These are phyloP conservation scores for Drosophila ambigua DNA, from an alignment of 1,140 invertebrate genomes.

Conservation along the genomic window DNA sequence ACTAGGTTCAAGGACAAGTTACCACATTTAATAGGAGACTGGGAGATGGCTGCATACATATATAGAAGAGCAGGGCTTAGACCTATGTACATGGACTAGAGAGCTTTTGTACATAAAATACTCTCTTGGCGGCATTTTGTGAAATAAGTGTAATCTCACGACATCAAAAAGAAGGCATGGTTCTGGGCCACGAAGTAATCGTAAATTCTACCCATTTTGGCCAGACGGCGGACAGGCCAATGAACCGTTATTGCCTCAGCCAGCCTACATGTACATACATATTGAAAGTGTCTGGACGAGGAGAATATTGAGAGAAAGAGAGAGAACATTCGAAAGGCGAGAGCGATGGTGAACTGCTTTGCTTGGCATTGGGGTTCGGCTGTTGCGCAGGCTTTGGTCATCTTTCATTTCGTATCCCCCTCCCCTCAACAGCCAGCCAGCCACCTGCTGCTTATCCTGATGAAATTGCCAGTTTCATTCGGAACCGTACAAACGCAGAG, in stretches of 20 bases:
- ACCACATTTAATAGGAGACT: too few species aligned
- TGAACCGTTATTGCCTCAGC: slow-evolving; percentile 43
- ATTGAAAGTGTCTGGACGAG: too few species aligned
- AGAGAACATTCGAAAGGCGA: too few species aligned
- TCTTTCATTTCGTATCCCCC: too few species aligned
- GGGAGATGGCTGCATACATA: too few species aligned
- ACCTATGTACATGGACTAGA: too few species aligned
- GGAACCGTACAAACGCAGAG: not conserved
- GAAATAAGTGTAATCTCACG: slow-evolving; percentile 18
- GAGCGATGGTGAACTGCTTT: too few species aligned
- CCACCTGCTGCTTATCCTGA: not conserved
- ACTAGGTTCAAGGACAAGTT: too few species aligned
- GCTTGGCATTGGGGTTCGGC: too few species aligned
- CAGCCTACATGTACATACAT: not conserved
- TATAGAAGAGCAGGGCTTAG: too few species aligned
- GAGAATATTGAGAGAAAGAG: too few species aligned
- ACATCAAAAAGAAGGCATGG: slow-evolving; percentile 7
- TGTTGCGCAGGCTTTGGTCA: too few species aligned
- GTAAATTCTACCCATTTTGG: slow-evolving; percentile 39
- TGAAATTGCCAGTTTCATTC: not conserved
- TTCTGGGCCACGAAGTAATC: slow-evolving; percentile 40
- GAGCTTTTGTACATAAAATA: slow-evolving; percentile 23
- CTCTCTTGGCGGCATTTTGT: slow-evolving; percentile 44
- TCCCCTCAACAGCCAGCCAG: not conserved
- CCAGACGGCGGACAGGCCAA: slow-evolving; percentile 49